Conservation (phyloP, 2,888 invertebrate species). For the Conomelus anceps region DNA sequence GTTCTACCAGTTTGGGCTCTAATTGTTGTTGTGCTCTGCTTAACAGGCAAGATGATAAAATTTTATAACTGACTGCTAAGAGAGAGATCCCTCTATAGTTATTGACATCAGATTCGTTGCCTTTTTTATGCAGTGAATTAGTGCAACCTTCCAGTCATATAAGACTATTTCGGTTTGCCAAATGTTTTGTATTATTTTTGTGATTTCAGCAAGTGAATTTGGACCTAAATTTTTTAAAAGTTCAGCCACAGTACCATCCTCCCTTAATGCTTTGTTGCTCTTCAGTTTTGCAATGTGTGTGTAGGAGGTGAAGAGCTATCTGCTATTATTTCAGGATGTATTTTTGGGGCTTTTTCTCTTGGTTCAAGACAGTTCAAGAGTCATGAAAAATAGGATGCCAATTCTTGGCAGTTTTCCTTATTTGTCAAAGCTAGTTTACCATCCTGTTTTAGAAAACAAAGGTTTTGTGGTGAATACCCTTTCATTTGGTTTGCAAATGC, state of each 20-base stretch:
- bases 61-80: slow-evolving; percentile 12
- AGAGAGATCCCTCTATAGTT: too few relatives aligned
- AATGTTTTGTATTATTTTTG: slow-evolving; percentile 15
- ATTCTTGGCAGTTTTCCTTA: background rate
- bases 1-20: slow-evolving; percentile 20
- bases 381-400: background rate
- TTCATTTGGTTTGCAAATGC: background rate
- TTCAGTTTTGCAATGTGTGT: slow-evolving; percentile 9
- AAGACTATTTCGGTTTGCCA: too few relatives aligned
- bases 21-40: slow-evolving; percentile 23
- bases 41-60: slow-evolving; percentile 4
- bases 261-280: slow-evolving; percentile 16
- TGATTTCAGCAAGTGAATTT: background rate
- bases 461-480: too few relatives aligned
- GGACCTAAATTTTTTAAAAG: slow-evolving; percentile 20
- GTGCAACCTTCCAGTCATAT: slow-evolving; percentile 23
- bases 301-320: background rate
- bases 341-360: slow-evolving; percentile 5
- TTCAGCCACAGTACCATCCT: slow-evolving; percentile 23
- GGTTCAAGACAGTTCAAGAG: background rate
- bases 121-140: slow-evolving; percentile 21
- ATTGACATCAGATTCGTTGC: too few relatives aligned
- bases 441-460: background rate
- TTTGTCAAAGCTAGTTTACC: too few relatives aligned
- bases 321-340: background rate